Evolutionary conservation across 1,140 invertebrate species (phyloP), one percentile per base, ranked within the genome.

Genomic region (Camponotus vicinus): DNA sequence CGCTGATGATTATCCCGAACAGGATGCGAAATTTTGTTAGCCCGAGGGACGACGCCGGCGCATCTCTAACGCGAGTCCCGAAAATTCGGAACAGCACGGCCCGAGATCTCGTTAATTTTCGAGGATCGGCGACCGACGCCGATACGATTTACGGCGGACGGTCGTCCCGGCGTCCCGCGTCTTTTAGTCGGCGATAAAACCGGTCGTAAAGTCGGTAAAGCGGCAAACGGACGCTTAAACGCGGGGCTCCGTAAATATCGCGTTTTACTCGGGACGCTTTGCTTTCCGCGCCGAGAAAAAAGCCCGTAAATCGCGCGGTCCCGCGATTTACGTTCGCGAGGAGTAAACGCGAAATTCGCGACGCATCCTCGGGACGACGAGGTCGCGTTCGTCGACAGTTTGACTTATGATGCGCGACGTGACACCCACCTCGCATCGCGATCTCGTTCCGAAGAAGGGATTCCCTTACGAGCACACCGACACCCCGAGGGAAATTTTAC

Each of bases 41-140:
- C 7, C 13, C 34, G 63, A 15, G 5, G 5, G 42, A 42, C 8
- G 42, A 42, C 9, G 42, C 37, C 3, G 37, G 40, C 40, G 2
- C 45, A 8, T 52, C 5, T 52, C 4, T 6, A 15, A 15, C 49
- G 49, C 49, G 13, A 52, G 15, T 52, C 13, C 4, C 49, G 49
- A 52, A 45, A 45, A 45, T 45, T 45, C 42, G 42, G 42, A 3
- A 52, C 49, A 5, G 1, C 6, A 4, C 6, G 3, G 49, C 3
- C 5, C 49, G 49, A 52, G 67, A 82, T 71, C 52, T 71, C 52
- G 78, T 82, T 82, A 82, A 82, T 82, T 71, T 9, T 52, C 27
- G 67, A 59, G 6, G 45, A 59, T 71, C 67, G 52, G 59, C 67
- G 27, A 70, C 37, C 52, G 52, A 42, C 15, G 15, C 11, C 2